Base-by-base conservation (phyloP, 1,140 invertebrate genomes). In the Drosophila pandora region DNA sequence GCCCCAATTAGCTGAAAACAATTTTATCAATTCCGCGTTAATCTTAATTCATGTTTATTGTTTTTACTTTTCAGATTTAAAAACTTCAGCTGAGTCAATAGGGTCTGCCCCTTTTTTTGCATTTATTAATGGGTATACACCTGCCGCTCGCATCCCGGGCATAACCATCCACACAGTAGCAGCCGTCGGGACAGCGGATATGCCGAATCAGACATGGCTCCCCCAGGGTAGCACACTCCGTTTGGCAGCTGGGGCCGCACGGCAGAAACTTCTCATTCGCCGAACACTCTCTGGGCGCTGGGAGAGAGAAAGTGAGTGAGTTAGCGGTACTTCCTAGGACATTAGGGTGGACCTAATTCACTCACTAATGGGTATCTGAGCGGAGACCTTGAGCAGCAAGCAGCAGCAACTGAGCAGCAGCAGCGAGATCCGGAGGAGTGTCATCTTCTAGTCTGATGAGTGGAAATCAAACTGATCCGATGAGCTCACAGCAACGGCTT, bases 171-270 rank as follows among this genome's bases (percentile, higher is more conserved):
- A 83, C 84, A 67, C 93, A 93, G 57, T 93, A 94, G 64, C 94
- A 94, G 48, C 73, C 91, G 47, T 92, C 79, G 13, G 92, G 93
- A 49, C 93, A 94, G 10, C 85, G 76, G 0, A 93, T 89, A 58
- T 93, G 93, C 0, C 78, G 28, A 5, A 93, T 93, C 0, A 92
- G 84, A 47, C 93, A 94, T 22, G 92, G 90, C 75, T 91, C 12
- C 0, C 78, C 77, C 7, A 94, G 55, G 12, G 91, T 93, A 10
- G 76, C 78, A 56, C 93, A 94, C 17, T 91, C 91, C 25, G 92
- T 93, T 64, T 93, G 93, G 73, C 93, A 94, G n/a, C 88, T 92
- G 55, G 90, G 79, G 4, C 93, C 93, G 55, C 93, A 94, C 0
- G 80, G 58, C 47, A 84, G 92, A 54, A 85, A 92, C 50, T 92